Conservation (phyloP, 2,797 vertebrate genomes). For the Australoheros facetus region DNA sequence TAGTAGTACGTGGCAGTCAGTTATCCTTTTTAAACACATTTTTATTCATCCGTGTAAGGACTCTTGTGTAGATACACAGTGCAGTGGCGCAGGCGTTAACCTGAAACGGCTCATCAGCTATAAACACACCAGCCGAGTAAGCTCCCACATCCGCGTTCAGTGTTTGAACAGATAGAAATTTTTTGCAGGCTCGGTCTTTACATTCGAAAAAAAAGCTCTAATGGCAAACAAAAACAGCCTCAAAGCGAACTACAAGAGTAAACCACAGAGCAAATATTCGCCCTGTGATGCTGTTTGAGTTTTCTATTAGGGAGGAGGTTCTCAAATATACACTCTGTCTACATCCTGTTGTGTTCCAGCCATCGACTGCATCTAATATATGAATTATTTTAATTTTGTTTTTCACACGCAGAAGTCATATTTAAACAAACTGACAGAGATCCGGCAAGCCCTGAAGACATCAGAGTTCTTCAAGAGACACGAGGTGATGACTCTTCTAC, state of each 20-base stretch:
- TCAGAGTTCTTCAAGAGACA: slow-evolving; percentile 94
- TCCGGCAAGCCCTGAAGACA: slow-evolving; percentile 85
- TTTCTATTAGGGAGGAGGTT: slow-evolving; percentile 1
- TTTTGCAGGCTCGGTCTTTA: slow-evolving; percentile 8
- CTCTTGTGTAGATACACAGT: not conserved
- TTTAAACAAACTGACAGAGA: slow-evolving; percentile 88
- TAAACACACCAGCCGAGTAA: not conserved
- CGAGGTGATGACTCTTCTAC: slow-evolving; percentile 83
- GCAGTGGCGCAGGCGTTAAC: not conserved
- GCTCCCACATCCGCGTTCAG: slow-evolving; percentile 18
- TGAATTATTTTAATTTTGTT: slow-evolving; percentile 1
- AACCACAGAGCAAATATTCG: slow-evolving; percentile 31
- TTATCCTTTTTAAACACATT: not conserved
- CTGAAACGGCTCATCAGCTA: slow-evolving; percentile 2
- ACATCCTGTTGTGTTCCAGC: not conserved
- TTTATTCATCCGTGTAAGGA: not conserved
- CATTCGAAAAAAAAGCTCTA: not conserved
- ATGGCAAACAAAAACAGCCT: slow-evolving; percentile 20
- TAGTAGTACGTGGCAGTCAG: slow-evolving; percentile 83
- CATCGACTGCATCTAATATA: not conserved
- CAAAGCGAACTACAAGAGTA: slow-evolving; percentile 12
- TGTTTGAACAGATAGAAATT: slow-evolving; percentile 29
- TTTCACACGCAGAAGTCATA: slow-evolving; percentile 85
- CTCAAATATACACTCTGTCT: not conserved
- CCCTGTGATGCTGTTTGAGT: slow-evolving; percentile 28